Evolutionary conservation across 2,888 invertebrate genomes (phyloP).

Genomic region (Trissolcus japonicus): DNA sequence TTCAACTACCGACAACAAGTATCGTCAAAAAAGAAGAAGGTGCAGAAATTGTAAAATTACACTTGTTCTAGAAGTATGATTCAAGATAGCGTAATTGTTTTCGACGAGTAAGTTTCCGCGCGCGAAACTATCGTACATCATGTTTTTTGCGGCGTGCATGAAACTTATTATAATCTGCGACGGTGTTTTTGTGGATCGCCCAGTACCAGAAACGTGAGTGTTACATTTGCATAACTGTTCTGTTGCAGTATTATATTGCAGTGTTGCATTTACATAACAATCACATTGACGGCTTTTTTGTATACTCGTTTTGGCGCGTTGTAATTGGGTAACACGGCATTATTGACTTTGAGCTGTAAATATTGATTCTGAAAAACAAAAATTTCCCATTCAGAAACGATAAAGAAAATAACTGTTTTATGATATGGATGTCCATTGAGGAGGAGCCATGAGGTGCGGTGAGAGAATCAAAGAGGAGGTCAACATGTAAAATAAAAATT

Average conservation of each 20-base stretch:
- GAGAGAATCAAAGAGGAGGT: too few species aligned
- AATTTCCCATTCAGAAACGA: too few species aligned
- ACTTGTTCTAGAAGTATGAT: too few species aligned
- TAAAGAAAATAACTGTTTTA: too few species aligned
- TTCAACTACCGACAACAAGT: too few species aligned
- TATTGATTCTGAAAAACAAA: too few species aligned
- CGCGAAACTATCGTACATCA: constrained; percentile 1
- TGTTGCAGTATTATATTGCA: constrained; percentile 51
- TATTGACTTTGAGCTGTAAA: constrained; percentile 6
- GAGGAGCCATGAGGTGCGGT: too few species aligned
- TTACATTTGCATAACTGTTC: constrained; percentile 45
- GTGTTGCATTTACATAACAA: constrained; percentile 53
- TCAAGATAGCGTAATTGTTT: background rate
- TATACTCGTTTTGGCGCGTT: background rate
- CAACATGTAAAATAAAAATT: too few species aligned
- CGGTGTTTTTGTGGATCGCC: constrained; percentile 26
- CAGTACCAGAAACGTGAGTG: constrained; percentile 35
- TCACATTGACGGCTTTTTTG: constrained; percentile 38
- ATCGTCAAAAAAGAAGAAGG: too few species aligned
- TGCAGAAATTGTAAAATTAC: background rate
- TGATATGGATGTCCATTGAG: too few species aligned
- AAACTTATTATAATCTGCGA: constrained; percentile 35
- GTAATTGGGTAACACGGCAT: constrained; percentile 17
- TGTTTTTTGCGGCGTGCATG: constrained; percentile 2
- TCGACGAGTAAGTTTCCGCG: background rate